These are phyloP conservation scores for Procambarus virginalis DNA, from an alignment of 1,140 invertebrate species.

Conservation along the genomic window DNA sequence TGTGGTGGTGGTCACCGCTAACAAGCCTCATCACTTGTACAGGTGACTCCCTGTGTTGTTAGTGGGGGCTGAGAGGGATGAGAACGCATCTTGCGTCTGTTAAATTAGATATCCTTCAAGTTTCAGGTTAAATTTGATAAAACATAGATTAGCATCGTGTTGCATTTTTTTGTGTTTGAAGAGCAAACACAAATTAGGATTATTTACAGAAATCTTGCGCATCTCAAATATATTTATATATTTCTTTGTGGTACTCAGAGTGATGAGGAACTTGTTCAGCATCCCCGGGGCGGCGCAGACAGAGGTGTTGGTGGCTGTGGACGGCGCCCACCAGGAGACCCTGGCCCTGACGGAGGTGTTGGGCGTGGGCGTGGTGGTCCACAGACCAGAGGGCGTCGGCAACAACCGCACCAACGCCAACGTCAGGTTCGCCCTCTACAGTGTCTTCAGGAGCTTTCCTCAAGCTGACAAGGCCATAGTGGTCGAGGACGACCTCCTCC, in stretches of 20 bases:
- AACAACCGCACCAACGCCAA: constrained; percentile 53
- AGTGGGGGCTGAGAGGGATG: too few species aligned
- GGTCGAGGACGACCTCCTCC: constrained; percentile 47
- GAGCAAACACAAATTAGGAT: too few species aligned
- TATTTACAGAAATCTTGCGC: too few species aligned
- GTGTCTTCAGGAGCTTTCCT: constrained; percentile 34
- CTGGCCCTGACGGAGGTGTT: constrained; percentile 46
- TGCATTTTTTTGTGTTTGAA: too few species aligned
- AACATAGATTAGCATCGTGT: too few species aligned
- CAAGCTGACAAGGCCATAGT: constrained; percentile 39
- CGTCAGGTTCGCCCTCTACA: constrained; percentile 36
- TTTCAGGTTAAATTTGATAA: too few species aligned
- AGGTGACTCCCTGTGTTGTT: constrained; percentile 26
- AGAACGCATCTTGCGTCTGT: too few species aligned
- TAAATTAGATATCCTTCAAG: too few species aligned
- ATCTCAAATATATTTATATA: too few species aligned
- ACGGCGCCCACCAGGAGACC: constrained; percentile 53
- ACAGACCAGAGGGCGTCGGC: constrained; percentile 22
- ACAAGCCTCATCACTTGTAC: constrained; percentile 56
- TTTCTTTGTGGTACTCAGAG: background rate
- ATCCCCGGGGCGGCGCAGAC: constrained; percentile 56
- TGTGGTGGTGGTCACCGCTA: constrained; percentile 54
- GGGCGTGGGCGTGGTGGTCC: constrained; percentile 6
- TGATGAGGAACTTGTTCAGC: constrained; percentile 37
- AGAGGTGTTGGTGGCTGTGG: constrained; percentile 51